A percentile compares a stretch with the other conserved stretches of the same genome.
Conservation (phyloP, 2,888 invertebrate genomes). For the Athripsodes cinereus region DNA sequence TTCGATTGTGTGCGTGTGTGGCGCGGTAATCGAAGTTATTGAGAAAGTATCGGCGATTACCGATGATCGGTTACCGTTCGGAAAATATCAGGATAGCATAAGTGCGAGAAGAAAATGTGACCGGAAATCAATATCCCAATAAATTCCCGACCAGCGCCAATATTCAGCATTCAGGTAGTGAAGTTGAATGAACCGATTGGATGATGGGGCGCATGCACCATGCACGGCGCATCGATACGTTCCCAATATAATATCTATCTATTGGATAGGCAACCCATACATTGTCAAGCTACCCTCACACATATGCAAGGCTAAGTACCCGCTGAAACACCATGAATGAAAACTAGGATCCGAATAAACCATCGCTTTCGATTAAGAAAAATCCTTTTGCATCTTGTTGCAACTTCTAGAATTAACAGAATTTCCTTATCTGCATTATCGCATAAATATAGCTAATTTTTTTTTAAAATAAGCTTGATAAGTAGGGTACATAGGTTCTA, state of each 20-base stretch:
- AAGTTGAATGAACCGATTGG: slow-evolving; percentile 36
- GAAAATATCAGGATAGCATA: slow-evolving; percentile 49
- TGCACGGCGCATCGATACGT: slow-evolving; percentile 16
- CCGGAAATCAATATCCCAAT: slow-evolving; percentile 50
- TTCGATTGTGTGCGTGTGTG: not conserved
- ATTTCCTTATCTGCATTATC: too few species aligned
- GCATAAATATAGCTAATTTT: too few species aligned
- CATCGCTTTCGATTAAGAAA: too few species aligned
- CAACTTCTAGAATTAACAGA: too few species aligned
- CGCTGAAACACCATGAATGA: not conserved
- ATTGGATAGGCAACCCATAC: not conserved
- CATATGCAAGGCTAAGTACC: too few species aligned
- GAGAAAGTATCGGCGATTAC: slow-evolving; percentile 49
- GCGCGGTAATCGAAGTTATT: slow-evolving; percentile 31
- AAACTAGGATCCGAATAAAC: not conserved
- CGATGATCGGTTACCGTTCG: slow-evolving; percentile 53
- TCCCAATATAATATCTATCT: not conserved
- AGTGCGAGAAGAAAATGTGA: slow-evolving; percentile 38
- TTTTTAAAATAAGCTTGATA: too few species aligned
- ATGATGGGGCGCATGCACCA: slow-evolving; percentile 33
- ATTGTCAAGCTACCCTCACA: not conserved
- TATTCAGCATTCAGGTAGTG: slow-evolving; percentile 20
- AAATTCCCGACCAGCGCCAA: slow-evolving; percentile 33
- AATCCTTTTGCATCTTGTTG: too few species aligned
- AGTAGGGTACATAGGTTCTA: too few species aligned